Evolutionary conservation across 2,113 vertebrate species (phyloP).

Genomic region (Coregonus clupeaformis): DNA sequence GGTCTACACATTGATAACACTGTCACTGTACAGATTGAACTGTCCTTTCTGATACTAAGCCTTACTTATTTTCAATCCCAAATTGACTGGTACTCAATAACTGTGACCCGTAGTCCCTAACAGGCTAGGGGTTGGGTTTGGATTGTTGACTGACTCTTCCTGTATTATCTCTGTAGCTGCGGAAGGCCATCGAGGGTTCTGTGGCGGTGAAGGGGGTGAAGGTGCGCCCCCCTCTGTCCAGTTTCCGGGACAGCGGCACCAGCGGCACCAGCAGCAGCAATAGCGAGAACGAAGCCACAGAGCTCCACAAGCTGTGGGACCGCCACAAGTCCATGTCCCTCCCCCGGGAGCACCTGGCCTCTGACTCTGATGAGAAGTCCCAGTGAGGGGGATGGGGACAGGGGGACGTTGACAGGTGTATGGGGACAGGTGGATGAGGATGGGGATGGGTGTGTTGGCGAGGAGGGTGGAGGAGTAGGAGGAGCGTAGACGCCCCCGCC

Average conservation of each 20-base stretch:
- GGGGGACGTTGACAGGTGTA: neutral
- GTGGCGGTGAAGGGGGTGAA: slow-evolving; percentile 92
- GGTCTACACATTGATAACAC: no score
- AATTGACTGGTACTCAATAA: no score
- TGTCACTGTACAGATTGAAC: no score
- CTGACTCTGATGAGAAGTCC: slow-evolving; percentile 84
- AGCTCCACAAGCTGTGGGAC: slow-evolving; percentile 92
- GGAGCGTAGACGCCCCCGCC: slow-evolving; percentile 11
- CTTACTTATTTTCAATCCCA: no score
- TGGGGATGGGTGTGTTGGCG: neutral
- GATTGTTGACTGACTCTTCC: slow-evolving; percentile 8
- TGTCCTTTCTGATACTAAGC: no score
- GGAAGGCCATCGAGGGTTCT: slow-evolving; percentile 95
- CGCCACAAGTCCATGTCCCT: slow-evolving; percentile 82
- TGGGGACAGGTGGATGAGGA: no score
- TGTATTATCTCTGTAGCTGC: slow-evolving; percentile 74
- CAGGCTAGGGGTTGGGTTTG: no score
- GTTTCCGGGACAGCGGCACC: slow-evolving; percentile 87
- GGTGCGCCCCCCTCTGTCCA: slow-evolving; percentile 91
- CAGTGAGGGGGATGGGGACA: slow-evolving; percentile 62
- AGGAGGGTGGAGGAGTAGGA: slow-evolving; percentile 15
- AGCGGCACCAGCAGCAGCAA: slow-evolving; percentile 90
- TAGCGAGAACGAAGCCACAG: slow-evolving; percentile 81
- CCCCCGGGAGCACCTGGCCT: slow-evolving; percentile 80
- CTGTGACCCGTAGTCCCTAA: no score